Evolutionary conservation across 2,797 vertebrate species (phyloP), one percentile per base, ranked within the genome.

Genomic region (Syngnathus rostellatus): DNA sequence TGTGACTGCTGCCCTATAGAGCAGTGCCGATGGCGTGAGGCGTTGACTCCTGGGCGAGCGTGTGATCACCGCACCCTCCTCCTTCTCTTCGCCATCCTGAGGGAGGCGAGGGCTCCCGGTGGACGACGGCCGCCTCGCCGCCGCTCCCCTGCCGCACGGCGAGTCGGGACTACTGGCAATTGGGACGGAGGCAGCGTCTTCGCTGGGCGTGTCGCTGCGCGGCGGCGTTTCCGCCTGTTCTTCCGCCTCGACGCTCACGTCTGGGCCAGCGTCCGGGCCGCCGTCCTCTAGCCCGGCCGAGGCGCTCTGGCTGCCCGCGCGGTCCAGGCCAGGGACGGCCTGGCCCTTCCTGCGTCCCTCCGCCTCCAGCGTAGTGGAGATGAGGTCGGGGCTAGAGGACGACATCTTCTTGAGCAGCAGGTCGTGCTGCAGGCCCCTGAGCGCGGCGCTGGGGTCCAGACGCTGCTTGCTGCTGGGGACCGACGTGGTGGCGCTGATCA

Each of bases 1-100:
- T 23, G 95, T 97, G 72, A 97, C 95, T 0, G 95, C 95, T 2
- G 95, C 94, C 74, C 95, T 91, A 88, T 98, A 98, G 50, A 98
- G 90, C 79, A 96, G 89, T 0, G 95, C 95, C 37, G 94, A 91
- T 0, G 95, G 94, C 5, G 94, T 97, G 75, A 98, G 90, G 67
- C 94, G 93, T 23, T 94, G 93, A 77, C 86, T 86, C 40, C 89
- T 85, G 53, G 92, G 86, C 8, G 91, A 86, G 64, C 91, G 91
- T n/a, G 92, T 90, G 54, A 89, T 87, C 14, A 88, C 83, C 0
- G 87, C 68, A 64, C 91, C 90, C 0, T 92, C 86, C 69, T 94
- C 94, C 80, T 88, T 90, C 53, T 93, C 92, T 78, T 88, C 92
- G 1, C 80, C 79, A 17, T 86, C 90, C 3, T 85, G 82, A 37